Evolutionary conservation across 1,140 invertebrate species (phyloP), one percentile per base, ranked within the genome.

Genomic region (Augochlora pura): DNA sequence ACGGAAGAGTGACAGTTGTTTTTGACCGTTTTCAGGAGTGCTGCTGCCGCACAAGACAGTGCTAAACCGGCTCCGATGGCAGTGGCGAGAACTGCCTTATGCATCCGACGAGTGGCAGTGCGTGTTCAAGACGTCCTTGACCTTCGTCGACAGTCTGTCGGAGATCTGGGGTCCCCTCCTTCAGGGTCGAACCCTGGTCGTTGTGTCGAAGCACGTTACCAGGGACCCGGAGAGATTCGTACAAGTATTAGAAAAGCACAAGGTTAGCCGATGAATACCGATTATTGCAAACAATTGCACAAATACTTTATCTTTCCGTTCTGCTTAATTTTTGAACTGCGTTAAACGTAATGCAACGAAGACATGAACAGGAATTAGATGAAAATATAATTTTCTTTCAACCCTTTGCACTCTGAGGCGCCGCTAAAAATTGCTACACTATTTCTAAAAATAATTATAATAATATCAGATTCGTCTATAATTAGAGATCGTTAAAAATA

Each of bases 101-200:
- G 89, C 90, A 0, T 59, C 91, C 0, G 93, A 94, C 1, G 97
- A 98, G 87, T 90, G 92, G 8, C 93, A 93, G 7, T 96, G 96
- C 77, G 95, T 97, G 23, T 98, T 97, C 92, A 98, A 98, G 90
- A 98, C 97, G 1, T 96, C 97, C 0, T 88, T 98, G 1, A 98
- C 97, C 0, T 98, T 98, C 87, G 97, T 98, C 0, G 97, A 98
- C 90, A 97, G 97, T 1, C 95, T 97, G 1, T 94, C 95, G 2
- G 97, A 98, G 93, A 95, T 98, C 67, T 98, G 97, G 96, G 96
- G 96, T 0, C 96, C 97, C 0, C 88, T 98, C 32, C 89, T 98
- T n/a, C 95, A 96, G 79, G 96, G 94, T 1, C 91, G 95, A 64
- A 93, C 95, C 0, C 88, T 98, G 21, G 86, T 97, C 4, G 95